A percentile compares a stretch with the other conserved stretches of the same genome.
phyloP scores from a whole-genome alignment of 2,888 invertebrate genomes.

The Drosophila austrosaltans region DNA sequence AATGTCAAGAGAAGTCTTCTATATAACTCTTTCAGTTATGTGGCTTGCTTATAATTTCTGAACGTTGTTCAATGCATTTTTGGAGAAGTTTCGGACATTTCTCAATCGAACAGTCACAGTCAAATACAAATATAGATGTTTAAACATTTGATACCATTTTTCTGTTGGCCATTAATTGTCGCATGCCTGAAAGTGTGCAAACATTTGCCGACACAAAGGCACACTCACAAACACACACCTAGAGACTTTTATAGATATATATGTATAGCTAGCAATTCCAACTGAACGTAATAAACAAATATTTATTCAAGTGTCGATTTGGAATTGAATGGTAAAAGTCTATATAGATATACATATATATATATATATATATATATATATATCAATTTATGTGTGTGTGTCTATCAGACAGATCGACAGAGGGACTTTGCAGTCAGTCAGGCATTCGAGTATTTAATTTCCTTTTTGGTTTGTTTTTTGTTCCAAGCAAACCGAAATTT shows the following conservation, averaged over 20 bases:
- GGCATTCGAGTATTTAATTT: slow-evolving; percentile 49
- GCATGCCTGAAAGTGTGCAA: slow-evolving; percentile 28
- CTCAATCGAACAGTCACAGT: background rate
- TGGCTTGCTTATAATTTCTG: background rate
- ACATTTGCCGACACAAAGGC: slow-evolving; percentile 16
- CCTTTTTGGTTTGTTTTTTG: slow-evolving; percentile 13
- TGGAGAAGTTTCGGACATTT: background rate
- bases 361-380: background rate
- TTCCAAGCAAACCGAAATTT: slow-evolving; percentile 47
- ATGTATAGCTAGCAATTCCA: background rate
- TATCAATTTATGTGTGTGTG: background rate
- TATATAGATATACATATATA: background rate
- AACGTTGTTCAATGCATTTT: slow-evolving; percentile 1
- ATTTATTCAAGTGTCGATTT: slow-evolving; percentile 36
- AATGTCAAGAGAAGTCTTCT: background rate
- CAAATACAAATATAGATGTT: background rate
- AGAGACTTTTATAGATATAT: background rate
- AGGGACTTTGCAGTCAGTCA: slow-evolving; percentile 8
- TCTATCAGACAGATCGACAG: slow-evolving; percentile 2
- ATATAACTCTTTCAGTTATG: background rate
- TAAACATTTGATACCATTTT: slow-evolving; percentile 5
- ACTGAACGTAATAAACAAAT: slow-evolving; percentile 26
- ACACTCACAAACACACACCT: background rate
- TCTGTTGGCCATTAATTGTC: slow-evolving; percentile 22
- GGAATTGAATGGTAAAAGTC: slow-evolving; percentile 26